phyloP scores from a whole-genome alignment of 2,113 vertebrate species.

The Shinisaurus crocodilurus region DNA sequence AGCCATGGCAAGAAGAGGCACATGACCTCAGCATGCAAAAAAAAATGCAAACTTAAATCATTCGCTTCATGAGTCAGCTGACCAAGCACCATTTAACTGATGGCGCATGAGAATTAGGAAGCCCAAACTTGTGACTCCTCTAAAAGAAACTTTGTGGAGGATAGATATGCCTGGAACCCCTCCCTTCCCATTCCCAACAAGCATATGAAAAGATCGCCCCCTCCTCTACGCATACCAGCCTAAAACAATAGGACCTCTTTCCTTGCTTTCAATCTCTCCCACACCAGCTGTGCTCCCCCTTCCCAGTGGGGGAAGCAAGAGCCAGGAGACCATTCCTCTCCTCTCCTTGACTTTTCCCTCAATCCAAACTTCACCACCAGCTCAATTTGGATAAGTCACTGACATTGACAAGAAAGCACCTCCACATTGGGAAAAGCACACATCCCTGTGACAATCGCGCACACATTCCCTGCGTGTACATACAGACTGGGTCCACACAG shows the following conservation, averaged over 20 bases:
- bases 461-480: too few relatives aligned
- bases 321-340: not conserved
- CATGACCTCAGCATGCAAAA: not conserved
- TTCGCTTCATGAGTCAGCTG: not conserved
- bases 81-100: not conserved
- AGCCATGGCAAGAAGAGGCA: not conserved
- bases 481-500: too few relatives aligned
- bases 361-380: not conserved
- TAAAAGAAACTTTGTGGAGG: not conserved
- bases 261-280: too few relatives aligned
- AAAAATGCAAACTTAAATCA: not conserved
- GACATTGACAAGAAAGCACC: too few relatives aligned
- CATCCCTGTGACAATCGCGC: too few relatives aligned
- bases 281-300: not conserved
- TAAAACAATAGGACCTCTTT: not conserved
- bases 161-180: not conserved
- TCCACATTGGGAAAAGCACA: too few relatives aligned
- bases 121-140: not conserved
- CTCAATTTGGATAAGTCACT: not conserved
- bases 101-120: not conserved
- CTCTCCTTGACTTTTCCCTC: not conserved
- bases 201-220: not conserved
- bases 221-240: too few relatives aligned
- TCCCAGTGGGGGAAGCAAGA: not conserved
- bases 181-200: not conserved